Percentiles rank a stretch among this genome's conserved stretches.
Evolutionary conservation across 2,113 vertebrate species (phyloP).

Genomic region (Neomonachus schauinslandi): DNA sequence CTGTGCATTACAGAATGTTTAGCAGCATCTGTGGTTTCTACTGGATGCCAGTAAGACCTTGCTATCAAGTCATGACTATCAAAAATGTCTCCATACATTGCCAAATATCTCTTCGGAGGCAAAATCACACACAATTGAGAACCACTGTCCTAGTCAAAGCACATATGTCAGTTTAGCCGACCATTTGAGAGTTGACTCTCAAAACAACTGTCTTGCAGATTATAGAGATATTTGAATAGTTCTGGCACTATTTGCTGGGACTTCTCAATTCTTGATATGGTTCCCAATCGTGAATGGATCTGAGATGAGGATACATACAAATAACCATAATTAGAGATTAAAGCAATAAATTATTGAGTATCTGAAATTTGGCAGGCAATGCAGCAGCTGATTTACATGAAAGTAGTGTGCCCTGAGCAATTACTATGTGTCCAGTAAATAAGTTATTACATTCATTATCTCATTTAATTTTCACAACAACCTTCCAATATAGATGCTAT

Average conservation of each 20-base stretch:
- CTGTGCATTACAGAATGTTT: not conserved
- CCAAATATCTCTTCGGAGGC: not conserved
- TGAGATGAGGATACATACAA: not conserved
- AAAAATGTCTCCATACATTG: not conserved
- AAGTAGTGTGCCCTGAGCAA: not conserved
- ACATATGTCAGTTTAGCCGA: not conserved
- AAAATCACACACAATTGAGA: not conserved
- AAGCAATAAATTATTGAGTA: not conserved
- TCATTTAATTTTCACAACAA: not conserved
- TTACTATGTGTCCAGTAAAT: conserved; percentile 25
- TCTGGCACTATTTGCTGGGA: not conserved
- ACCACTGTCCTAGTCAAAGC: not conserved
- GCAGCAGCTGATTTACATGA: not conserved
- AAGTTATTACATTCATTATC: not conserved
- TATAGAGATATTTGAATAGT: not conserved
- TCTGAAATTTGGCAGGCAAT: conserved; percentile 40
- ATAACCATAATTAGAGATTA: conserved; percentile 29
- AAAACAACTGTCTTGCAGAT: not conserved
- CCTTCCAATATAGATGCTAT: not conserved
- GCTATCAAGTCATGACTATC: not conserved
- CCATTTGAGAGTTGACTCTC: not conserved
- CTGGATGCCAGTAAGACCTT: not conserved
- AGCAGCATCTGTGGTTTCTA: not conserved
- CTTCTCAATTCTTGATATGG: not conserved
- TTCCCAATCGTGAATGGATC: conserved; percentile 2